Evolutionary conservation across 2,113 vertebrate species (phyloP).

Genomic region (Galemys pyrenaicus): DNA sequence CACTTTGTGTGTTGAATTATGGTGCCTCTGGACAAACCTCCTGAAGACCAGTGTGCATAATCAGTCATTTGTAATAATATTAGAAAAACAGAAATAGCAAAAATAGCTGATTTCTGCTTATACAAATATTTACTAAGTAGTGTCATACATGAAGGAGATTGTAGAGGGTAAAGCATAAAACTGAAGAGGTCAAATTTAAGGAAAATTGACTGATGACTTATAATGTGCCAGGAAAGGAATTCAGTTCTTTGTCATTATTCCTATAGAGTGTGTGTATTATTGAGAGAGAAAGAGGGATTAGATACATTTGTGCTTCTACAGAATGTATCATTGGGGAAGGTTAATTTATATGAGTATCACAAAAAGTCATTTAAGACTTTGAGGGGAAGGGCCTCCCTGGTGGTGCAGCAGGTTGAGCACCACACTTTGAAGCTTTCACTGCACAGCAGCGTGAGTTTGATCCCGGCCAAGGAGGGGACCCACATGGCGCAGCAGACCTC

Average conservation of each 20-base stretch:
- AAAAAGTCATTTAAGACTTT: constrained; percentile 35
- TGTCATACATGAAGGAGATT: neutral
- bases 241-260: neutral
- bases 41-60: neutral
- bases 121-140: neutral
- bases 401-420: too few species aligned
- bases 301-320: neutral
- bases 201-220: neutral
- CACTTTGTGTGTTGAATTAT: neutral
- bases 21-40: neutral
- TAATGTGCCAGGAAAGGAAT: neutral
- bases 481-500: too few species aligned
- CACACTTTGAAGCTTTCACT: too few species aligned
- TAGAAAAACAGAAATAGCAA: constrained; percentile 14
- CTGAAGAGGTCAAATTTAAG: neutral
- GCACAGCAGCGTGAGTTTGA: too few species aligned
- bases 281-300: neutral
- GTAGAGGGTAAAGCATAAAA: neutral
- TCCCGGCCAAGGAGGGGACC: too few species aligned
- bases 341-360: neutral
- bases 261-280: neutral
- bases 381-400: too few species aligned
- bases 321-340: neutral
- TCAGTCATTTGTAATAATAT: neutral
- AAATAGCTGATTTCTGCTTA: neutral